A percentile compares a stretch with the other conserved stretches of the same genome.
These are phyloP conservation scores for Arrhopalites spinosus DNA, from an alignment of 2,888 invertebrate genomes.

Conservation along the genomic window DNA sequence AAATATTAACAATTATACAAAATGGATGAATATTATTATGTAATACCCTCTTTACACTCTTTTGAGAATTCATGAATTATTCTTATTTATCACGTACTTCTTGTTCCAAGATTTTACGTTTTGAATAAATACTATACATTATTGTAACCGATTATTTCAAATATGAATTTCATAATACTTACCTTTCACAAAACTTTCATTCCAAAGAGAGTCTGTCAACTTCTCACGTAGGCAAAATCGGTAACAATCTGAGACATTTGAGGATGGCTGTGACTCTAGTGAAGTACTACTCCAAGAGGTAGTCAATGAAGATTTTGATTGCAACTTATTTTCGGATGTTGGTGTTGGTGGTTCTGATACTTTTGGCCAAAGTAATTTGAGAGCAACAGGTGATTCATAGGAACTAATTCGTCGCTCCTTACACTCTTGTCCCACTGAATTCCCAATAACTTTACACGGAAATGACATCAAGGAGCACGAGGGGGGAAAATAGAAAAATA, in stretches of 20 bases:
- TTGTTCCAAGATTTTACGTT: too few relatives aligned
- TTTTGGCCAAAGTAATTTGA: conserved; percentile 69
- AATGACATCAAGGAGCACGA: too few relatives aligned
- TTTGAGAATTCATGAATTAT: too few relatives aligned
- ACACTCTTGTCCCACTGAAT: conserved; percentile 84
- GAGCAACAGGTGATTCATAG: conserved; percentile 59
- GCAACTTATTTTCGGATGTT: neutral
- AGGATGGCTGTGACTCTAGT: conserved; percentile 19
- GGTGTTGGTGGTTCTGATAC: conserved; percentile 27
- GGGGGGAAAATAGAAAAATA: too few relatives aligned
- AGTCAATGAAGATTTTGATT: conserved; percentile 17
- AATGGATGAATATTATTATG: too few relatives aligned
- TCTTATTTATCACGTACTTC: too few relatives aligned
- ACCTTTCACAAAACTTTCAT: conserved; percentile 80
- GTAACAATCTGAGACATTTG: conserved; percentile 53
- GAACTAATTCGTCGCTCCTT: conserved; percentile 87
- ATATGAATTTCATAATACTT: too few relatives aligned
- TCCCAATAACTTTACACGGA: conserved; percentile 84
- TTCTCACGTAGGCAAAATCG: conserved; percentile 88
- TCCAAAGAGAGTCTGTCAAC: conserved; percentile 81
- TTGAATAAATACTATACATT: too few relatives aligned
- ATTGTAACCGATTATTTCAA: too few relatives aligned
- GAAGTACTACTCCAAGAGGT: too few relatives aligned
- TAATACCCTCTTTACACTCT: too few relatives aligned
- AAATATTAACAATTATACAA: too few relatives aligned